Conservation (phyloP, 2,888 invertebrate genomes). For the Leptura quadrifasciata region DNA sequence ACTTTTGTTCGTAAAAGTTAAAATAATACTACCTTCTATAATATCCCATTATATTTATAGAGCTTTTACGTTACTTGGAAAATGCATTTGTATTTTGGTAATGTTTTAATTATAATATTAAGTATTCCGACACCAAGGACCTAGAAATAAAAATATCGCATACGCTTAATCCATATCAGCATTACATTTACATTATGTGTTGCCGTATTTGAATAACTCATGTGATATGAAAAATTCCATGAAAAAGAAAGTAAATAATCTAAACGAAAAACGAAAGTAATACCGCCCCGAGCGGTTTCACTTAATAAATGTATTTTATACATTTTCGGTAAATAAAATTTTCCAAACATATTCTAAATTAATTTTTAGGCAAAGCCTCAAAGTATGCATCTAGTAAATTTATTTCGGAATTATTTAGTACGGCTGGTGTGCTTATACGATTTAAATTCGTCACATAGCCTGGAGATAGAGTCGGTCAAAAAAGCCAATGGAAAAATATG, state of each 20-base stretch:
- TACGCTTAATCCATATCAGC: no score
- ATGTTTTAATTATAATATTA: no score
- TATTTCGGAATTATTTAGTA: slow-evolving; percentile 69
- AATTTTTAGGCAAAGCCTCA: slow-evolving; percentile 54
- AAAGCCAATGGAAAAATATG: slow-evolving; percentile 67
- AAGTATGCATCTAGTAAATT: slow-evolving; percentile 61
- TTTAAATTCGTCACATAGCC: slow-evolving; percentile 71
- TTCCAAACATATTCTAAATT: slow-evolving; percentile 53
- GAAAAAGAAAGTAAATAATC: slow-evolving; percentile 31
- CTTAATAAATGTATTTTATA: slow-evolving; percentile 34
- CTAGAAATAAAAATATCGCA: no score
- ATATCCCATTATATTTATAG: no score
- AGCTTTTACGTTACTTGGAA: no score
- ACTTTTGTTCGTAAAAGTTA: no score
- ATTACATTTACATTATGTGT: no score
- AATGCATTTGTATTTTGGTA: no score
- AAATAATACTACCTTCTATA: no score
- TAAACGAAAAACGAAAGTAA: slow-evolving; percentile 34
- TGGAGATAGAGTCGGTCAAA: slow-evolving; percentile 66
- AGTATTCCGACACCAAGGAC: no score
- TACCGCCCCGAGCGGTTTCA: slow-evolving; percentile 30
- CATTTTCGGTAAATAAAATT: slow-evolving; percentile 55
- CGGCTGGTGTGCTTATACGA: slow-evolving; percentile 70
- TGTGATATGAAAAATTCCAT: slow-evolving; percentile 17
- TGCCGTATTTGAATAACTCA: slow-evolving; percentile 1